Conservation (phyloP, 30 jellyfish, hydroid and myxozoan genomes). For the Turritopsis rubra region DNA sequence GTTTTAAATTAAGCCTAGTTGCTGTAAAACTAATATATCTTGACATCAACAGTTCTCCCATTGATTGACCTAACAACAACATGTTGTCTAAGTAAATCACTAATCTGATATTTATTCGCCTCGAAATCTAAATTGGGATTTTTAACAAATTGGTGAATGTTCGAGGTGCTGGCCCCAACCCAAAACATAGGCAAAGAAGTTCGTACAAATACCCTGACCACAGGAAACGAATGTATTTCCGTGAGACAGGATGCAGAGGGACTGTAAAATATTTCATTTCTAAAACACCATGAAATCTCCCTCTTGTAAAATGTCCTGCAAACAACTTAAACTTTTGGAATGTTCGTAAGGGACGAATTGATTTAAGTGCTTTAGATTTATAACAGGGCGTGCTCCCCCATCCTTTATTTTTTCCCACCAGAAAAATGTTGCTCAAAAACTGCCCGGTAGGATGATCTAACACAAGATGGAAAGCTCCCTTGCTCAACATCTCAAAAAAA, state of each 20-base stretch:
- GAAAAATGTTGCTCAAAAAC: not conserved
- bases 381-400: not conserved
- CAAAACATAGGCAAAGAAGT: no score
- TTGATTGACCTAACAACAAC: slow-evolving; percentile 11
- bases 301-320: slow-evolving; percentile 23
- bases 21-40: not conserved
- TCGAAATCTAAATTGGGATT: slow-evolving; percentile 1
- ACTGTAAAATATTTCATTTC: slow-evolving; percentile 18
- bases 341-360: not conserved
- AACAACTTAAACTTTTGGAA: not conserved
- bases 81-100: no score
- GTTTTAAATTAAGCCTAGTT: not conserved
- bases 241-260: slow-evolving; percentile 15
- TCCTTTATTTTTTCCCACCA: no score
- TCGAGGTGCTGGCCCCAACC: slow-evolving; percentile 37
- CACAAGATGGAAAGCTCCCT: not conserved
- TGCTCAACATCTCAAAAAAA: not conserved
- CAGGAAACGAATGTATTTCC: slow-evolving; percentile 27
- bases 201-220: slow-evolving; percentile 19
- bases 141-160: not conserved
- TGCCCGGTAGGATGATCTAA: not conserved
- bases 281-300: slow-evolving; percentile 22
- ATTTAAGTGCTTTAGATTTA: not conserved
- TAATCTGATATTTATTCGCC: slow-evolving; percentile 16
- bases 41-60: not conserved